A percentile compares a stretch with the other conserved stretches of the same genome.
Conservation (phyloP, 2,888 invertebrate species). For the Kuschelorhynchus macadamiae region DNA sequence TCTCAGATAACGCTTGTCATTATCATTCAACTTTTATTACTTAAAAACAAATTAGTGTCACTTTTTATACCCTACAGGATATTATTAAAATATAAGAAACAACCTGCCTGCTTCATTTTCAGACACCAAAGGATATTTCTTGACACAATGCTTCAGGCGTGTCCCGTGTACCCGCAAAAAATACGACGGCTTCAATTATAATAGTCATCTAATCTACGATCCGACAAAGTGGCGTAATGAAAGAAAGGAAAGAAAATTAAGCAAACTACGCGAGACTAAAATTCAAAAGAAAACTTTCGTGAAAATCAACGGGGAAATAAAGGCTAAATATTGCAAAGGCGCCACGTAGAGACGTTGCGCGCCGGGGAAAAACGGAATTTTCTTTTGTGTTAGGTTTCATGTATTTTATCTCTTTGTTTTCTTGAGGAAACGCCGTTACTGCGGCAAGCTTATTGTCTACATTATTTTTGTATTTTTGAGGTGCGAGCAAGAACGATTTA, state of each 20-base stretch:
- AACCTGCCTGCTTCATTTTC: no score
- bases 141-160: background rate
- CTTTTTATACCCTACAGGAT: no score
- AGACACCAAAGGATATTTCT: background rate
- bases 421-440: constrained; percentile 35
- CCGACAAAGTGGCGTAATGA: constrained; percentile 30
- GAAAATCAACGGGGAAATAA: constrained; percentile 19
- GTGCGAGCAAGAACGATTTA: constrained; percentile 18
- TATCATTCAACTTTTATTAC: no score
- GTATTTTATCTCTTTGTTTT: constrained; percentile 43
- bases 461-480: constrained; percentile 37
- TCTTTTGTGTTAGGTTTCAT: constrained; percentile 36
- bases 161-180: background rate
- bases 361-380: constrained; percentile 31
- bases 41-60: no score
- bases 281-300: constrained; percentile 32
- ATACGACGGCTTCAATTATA: background rate
- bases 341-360: constrained; percentile 18
- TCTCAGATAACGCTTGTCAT: no score
- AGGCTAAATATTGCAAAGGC: constrained; percentile 33
- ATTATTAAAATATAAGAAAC: no score
- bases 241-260: constrained; percentile 35
- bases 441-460: constrained; percentile 43
- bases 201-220: constrained; percentile 18
- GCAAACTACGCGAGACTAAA: constrained; percentile 28